Percentiles rank a stretch among this genome's conserved stretches.
phyloP scores from a whole-genome alignment of 2,113 vertebrate genomes.

The Chaenocephalus aceratus region DNA sequence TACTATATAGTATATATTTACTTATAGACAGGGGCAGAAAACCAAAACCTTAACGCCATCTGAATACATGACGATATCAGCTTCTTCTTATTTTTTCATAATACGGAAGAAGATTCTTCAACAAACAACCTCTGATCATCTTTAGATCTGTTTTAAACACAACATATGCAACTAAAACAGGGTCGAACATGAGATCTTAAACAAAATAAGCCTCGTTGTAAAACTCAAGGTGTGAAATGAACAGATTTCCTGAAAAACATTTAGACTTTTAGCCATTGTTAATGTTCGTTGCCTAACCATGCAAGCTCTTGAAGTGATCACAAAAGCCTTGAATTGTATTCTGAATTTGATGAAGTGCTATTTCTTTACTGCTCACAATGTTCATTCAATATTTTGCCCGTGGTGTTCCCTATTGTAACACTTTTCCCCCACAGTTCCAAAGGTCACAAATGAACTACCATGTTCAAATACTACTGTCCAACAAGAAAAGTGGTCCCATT shows the following conservation, averaged over 20 bases:
- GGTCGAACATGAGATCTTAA: not conserved
- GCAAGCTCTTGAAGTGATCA: not conserved
- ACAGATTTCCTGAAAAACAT: no score
- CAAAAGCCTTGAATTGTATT: not conserved
- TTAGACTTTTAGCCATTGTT: no score
- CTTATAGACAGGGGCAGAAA: no score
- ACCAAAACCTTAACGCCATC: no score
- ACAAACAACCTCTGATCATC: not conserved
- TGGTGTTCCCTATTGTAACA: not conserved
- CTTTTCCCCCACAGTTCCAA: no score
- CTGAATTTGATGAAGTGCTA: not conserved
- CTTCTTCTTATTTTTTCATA: no score
- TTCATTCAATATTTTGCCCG: not conserved
- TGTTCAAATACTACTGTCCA: not conserved
- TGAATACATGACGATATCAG: no score
- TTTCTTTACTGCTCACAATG: not conserved
- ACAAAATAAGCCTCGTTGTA: not conserved
- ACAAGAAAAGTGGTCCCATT: not conserved
- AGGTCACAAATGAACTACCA: not conserved
- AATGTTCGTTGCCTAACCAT: no score
- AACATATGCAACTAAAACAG: not conserved
- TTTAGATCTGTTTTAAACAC: not conserved
- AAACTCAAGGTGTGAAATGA: no score
- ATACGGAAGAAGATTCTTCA: no score
- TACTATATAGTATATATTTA: no score